Evolutionary conservation across 2,888 invertebrate species (phyloP).

Genomic region (Teleogryllus oceanicus): DNA sequence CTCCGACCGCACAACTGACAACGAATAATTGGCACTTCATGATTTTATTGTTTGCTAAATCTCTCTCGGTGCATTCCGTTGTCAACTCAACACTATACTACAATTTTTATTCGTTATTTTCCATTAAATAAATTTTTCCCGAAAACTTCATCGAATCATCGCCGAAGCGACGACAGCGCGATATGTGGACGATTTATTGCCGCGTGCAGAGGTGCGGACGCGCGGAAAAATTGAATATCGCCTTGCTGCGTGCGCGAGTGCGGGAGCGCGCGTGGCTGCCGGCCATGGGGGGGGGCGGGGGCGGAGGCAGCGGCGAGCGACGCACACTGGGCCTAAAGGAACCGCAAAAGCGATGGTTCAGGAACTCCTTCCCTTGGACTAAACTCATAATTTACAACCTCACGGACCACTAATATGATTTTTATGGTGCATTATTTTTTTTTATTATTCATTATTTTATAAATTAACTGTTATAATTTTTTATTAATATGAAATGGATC

Average conservation of each 20-base stretch:
- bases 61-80: not conserved
- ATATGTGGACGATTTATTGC: not conserved
- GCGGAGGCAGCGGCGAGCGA: not conserved
- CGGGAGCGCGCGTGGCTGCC: not conserved
- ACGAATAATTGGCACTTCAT: not conserved
- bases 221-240: constrained; percentile 18
- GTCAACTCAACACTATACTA: not conserved
- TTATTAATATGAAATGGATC: too few species aligned
- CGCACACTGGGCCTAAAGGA: too few species aligned
- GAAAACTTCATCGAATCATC: constrained; percentile 10
- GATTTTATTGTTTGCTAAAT: constrained; percentile 18
- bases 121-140: constrained; percentile 12
- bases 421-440: too few species aligned
- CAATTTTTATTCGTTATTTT: constrained; percentile 18
- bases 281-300: not conserved
- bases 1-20: not conserved
- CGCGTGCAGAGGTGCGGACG: not conserved
- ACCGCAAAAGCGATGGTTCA: too few species aligned
- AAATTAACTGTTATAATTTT: too few species aligned
- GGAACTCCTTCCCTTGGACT: too few species aligned
- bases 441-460: too few species aligned
- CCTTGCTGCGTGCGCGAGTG: not conserved
- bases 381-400: too few species aligned
- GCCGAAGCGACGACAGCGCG: not conserved
- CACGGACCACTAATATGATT: too few species aligned